phyloP scores from a whole-genome alignment of 1,140 invertebrate species.

The Neomicropteryx cornuta region DNA sequence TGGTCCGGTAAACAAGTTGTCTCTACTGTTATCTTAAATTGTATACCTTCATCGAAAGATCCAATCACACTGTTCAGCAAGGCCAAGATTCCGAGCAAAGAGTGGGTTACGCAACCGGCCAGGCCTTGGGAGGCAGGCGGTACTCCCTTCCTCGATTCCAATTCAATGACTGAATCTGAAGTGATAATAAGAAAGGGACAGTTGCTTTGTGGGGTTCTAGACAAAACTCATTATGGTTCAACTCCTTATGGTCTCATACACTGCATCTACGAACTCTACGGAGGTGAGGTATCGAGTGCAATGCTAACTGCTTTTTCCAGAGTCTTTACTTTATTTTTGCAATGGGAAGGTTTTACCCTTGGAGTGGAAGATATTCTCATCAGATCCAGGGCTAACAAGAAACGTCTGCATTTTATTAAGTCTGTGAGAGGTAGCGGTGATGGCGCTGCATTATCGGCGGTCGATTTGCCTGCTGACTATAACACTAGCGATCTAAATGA shows the following conservation, averaged over 20 bases:
- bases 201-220: constrained; percentile 85
- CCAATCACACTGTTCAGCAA: constrained; percentile 68
- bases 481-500: constrained; percentile 44
- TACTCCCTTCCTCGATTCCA: constrained; percentile 40
- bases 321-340: constrained; percentile 84
- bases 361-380: constrained; percentile 93
- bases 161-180: constrained; percentile 79
- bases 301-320: constrained; percentile 84
- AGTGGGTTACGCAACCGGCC: constrained; percentile 51
- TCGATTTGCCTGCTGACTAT: constrained; percentile 52
- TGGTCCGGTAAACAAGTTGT: constrained; percentile 98
- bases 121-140: constrained; percentile 52
- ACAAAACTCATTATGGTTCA: constrained; percentile 94
- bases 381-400: constrained; percentile 54
- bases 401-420: constrained; percentile 59
- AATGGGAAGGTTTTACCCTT: constrained; percentile 86
- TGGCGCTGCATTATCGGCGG: constrained; percentile 54
- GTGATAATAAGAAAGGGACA: constrained; percentile 86
- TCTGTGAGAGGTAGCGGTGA: constrained; percentile 53
- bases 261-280: constrained; percentile 90
- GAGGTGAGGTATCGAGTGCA: constrained; percentile 67
- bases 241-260: constrained; percentile 90
- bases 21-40: constrained; percentile 80
- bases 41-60: constrained; percentile 63
- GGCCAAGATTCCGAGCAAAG: constrained; percentile 75